phyloP scores from a whole-genome alignment of 2,797 vertebrate species.

The Sciurus carolinensis region DNA sequence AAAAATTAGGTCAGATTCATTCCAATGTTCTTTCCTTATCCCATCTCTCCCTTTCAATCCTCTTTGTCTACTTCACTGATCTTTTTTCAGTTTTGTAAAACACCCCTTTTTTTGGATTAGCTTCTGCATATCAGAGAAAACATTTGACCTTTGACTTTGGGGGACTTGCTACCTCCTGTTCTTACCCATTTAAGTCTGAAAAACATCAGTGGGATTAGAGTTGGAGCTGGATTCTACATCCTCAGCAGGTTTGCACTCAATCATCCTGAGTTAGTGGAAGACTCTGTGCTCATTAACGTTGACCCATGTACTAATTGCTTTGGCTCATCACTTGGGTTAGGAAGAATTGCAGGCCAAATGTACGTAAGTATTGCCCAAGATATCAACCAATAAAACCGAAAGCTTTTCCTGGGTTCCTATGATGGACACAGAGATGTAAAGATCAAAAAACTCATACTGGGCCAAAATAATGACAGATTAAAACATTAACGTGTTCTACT shows the following conservation, averaged over 20 bases:
- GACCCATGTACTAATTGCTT: conserved; percentile 97
- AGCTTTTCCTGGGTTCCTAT: conserved; percentile 95
- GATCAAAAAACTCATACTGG: conserved; percentile 94
- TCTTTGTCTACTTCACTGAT: no score
- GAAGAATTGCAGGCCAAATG: conserved; percentile 96
- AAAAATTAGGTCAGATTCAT: no score
- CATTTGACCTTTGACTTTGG: no score
- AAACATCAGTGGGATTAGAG: no score
- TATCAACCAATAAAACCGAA: conserved; percentile 96
- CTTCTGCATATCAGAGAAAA: no score
- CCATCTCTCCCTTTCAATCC: no score
- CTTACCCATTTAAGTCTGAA: no score
- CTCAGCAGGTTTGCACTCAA: conserved; percentile 85
- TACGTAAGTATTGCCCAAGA: conserved; percentile 97
- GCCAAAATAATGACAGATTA: conserved; percentile 91
- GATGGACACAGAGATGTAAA: conserved; percentile 95
- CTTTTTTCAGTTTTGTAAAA: no score
- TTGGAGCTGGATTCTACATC: no score
- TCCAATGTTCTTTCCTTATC: no score
- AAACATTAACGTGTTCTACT: conserved; percentile 95
- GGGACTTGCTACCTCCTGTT: no score
- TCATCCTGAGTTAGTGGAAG: conserved; percentile 94
- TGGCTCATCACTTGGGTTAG: conserved; percentile 97
- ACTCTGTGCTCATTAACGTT: conserved; percentile 95
- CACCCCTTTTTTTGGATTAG: no score